Evolutionary conservation across 2,113 vertebrate species (phyloP).

Genomic region (Jaculus jaculus): DNA sequence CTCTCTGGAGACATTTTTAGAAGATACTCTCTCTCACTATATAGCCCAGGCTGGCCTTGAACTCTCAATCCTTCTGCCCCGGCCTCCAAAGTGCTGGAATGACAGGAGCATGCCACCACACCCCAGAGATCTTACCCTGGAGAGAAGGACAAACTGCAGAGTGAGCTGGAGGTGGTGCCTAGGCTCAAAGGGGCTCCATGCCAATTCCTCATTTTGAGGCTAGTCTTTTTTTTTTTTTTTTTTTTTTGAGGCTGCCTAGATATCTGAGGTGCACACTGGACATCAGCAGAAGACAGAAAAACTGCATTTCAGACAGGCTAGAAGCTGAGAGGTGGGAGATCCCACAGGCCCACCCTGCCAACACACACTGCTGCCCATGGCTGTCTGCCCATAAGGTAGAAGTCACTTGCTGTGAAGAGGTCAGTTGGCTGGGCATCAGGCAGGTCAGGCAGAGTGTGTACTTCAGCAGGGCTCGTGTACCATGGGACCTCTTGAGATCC

Average conservation of each 20-base stretch:
- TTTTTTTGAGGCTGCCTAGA: neutral
- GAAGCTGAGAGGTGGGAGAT: neutral
- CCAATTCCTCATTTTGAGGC: neutral
- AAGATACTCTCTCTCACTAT: neutral
- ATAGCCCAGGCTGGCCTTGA: neutral
- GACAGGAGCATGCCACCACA: neutral
- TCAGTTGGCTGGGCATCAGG: too few species aligned
- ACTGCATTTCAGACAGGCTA: neutral
- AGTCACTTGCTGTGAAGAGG: rapidly evolving
- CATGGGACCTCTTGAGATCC: neutral
- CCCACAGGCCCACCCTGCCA: too few species aligned
- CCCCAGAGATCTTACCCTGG: neutral
- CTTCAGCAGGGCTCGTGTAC: neutral
- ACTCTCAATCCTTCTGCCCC: neutral
- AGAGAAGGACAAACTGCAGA: neutral
- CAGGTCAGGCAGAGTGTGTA: neutral
- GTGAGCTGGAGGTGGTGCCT: too few species aligned
- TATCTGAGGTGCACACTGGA: neutral
- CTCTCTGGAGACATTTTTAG: neutral
- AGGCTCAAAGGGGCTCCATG: neutral
- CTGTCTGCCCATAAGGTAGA: neutral
- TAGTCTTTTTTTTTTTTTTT: neutral
- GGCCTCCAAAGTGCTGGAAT: neutral
- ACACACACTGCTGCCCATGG: neutral
- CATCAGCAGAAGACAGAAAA: neutral